phyloP scores from a whole-genome alignment of 2,888 invertebrate species.

The Erynnis tages region DNA sequence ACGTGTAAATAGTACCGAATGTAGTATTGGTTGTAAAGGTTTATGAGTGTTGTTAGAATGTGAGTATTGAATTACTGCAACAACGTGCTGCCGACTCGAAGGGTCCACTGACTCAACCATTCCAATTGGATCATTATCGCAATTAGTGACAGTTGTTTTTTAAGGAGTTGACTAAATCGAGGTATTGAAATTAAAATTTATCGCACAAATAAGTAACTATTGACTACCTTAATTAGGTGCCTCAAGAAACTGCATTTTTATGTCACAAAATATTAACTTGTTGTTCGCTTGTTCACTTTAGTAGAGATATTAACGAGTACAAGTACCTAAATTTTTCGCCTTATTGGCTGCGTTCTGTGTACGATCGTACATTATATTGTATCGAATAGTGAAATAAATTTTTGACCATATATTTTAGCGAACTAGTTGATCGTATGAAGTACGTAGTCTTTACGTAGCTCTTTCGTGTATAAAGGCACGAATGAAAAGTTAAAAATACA shows the following conservation, averaged over 20 bases:
- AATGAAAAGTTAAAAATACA: slow-evolving; percentile 12
- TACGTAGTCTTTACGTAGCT: slow-evolving; percentile 2
- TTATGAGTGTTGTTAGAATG: slow-evolving; percentile 58
- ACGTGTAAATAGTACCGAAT: slow-evolving; percentile 59
- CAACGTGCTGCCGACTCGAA: slow-evolving; percentile 41
- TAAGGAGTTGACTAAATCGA: slow-evolving; percentile 17
- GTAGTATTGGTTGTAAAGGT: slow-evolving; percentile 49
- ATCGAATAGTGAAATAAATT: slow-evolving; percentile 13
- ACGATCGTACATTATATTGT: slow-evolving; percentile 8
- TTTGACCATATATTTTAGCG: slow-evolving; percentile 17
- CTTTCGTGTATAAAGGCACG: not conserved
- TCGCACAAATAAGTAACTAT: slow-evolving; percentile 60
- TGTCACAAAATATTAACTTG: slow-evolving; percentile 57
- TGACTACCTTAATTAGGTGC: slow-evolving; percentile 51
- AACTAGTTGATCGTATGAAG: slow-evolving; percentile 20
- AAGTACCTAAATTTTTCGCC: slow-evolving; percentile 23
- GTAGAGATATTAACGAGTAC: slow-evolving; percentile 30
- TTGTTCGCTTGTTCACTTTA: slow-evolving; percentile 28
- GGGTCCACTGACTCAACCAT: slow-evolving; percentile 57
- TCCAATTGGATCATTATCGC: slow-evolving; percentile 55
- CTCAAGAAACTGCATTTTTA: slow-evolving; percentile 58
- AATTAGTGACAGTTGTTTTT: slow-evolving; percentile 33
- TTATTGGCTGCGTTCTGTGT: slow-evolving; percentile 18
- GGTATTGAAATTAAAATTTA: slow-evolving; percentile 29
- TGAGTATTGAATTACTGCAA: slow-evolving; percentile 47